phyloP scores from a whole-genome alignment of 2,113 vertebrate genomes.

The Melanerpes formicivorus region DNA sequence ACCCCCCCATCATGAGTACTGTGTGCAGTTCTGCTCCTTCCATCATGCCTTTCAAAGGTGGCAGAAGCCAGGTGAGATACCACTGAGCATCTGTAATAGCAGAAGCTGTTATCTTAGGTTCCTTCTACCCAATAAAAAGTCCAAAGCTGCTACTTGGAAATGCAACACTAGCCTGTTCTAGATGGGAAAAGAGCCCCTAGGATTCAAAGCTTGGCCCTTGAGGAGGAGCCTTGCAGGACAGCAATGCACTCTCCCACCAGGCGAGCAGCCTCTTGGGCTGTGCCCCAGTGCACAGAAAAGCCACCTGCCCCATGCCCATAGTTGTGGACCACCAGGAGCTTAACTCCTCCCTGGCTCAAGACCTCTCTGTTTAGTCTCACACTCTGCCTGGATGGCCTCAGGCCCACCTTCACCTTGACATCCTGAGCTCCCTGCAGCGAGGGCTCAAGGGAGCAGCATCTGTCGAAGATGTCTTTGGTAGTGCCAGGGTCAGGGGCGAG shows the following conservation, averaged over 20 bases:
- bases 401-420: constrained; percentile 80
- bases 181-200: background rate
- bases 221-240: background rate
- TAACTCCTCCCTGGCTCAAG: constrained; percentile 47
- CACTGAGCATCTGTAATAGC: background rate
- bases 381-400: constrained; percentile 82
- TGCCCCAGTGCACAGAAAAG: constrained; percentile 87
- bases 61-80: background rate
- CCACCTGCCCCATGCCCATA: constrained; percentile 90
- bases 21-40: background rate
- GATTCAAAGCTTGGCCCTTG: constrained; percentile 72
- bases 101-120: background rate
- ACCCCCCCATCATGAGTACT: no score
- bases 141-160: background rate
- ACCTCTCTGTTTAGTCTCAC: constrained; percentile 83
- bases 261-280: constrained; percentile 79
- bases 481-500: constrained; percentile 73
- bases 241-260: constrained; percentile 79
- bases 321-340: constrained; percentile 86
- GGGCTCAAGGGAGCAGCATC: constrained; percentile 84
- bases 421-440: constrained; percentile 76
- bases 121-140: background rate
- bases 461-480: constrained; percentile 79
- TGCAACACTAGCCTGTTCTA: background rate
- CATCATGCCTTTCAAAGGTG: background rate